These are phyloP conservation scores for Ips nitidus DNA, from an alignment of 1,140 invertebrate species.

Conservation along the genomic window DNA sequence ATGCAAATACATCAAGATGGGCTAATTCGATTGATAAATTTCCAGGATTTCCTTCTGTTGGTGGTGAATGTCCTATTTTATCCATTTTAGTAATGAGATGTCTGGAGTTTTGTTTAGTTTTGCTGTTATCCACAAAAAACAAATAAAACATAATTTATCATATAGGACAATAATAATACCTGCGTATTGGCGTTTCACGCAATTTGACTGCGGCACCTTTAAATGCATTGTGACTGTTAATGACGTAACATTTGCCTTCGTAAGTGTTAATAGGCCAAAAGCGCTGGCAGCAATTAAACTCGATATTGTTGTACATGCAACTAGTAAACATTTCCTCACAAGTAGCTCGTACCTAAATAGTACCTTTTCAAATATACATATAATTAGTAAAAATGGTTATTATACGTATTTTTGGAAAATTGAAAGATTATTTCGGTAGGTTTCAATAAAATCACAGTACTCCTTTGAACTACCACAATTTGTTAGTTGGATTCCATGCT, in stretches of 20 bases:
- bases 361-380: not conserved
- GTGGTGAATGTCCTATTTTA: too few relatives aligned
- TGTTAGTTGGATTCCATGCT: not conserved
- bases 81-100: too few relatives aligned
- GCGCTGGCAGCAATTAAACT: slow-evolving; percentile 21
- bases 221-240: slow-evolving; percentile 18
- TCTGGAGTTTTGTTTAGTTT: too few relatives aligned
- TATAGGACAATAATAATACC: not conserved
- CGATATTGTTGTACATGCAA: slow-evolving; percentile 6
- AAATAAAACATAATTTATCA: not conserved
- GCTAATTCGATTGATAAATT: slow-evolving; percentile 23
- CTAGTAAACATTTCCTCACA: slow-evolving; percentile 24
- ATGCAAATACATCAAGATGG: slow-evolving; percentile 11
- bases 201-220: too few relatives aligned
- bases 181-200: too few relatives aligned
- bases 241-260: slow-evolving; percentile 19
- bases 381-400: not conserved
- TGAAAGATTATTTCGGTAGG: slow-evolving; percentile 6
- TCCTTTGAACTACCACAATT: not conserved
- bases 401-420: slow-evolving; percentile 8
- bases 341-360: slow-evolving; percentile 9
- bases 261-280: slow-evolving; percentile 19
- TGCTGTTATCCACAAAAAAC: too few relatives aligned
- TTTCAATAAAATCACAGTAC: not conserved
- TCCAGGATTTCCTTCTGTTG: not conserved